These are phyloP conservation scores for Mohoua ochrocephala DNA, from an alignment of 2,113 vertebrate genomes.

Conservation along the genomic window DNA sequence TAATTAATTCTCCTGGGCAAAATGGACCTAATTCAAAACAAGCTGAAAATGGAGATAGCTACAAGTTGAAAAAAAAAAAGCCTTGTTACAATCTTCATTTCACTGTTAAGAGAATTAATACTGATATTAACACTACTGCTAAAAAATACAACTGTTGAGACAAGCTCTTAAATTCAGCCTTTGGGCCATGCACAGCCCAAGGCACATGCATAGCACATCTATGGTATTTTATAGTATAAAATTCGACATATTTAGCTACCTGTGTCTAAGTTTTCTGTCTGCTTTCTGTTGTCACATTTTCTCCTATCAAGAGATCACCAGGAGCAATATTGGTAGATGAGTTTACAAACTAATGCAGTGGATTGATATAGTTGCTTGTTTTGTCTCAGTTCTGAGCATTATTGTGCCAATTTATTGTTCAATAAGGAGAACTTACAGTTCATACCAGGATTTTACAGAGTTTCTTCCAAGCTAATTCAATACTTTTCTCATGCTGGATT, in stretches of 20 bases:
- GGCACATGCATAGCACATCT: not conserved
- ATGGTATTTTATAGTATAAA: not conserved
- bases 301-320: not conserved
- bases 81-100: not conserved
- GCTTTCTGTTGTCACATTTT: not conserved
- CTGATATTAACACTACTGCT: not conserved
- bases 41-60: not conserved
- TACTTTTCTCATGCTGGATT: constrained; percentile 20
- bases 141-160: not conserved
- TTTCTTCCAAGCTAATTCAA: constrained; percentile 42
- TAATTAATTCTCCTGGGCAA: not conserved
- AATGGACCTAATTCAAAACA: not conserved
- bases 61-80: not conserved
- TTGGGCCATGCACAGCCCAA: accelerated
- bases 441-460: constrained; percentile 17
- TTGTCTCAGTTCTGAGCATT: not conserved
- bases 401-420: not conserved
- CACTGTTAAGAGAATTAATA: not conserved
- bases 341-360: constrained; percentile 3
- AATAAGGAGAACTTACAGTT: constrained; percentile 13
- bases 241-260: not conserved
- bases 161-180: not conserved
- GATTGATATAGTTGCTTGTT: not conserved
- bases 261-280: not conserved
- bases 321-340: not conserved